These are phyloP conservation scores for Adela reaumurella DNA, from an alignment of 2,888 invertebrate species.

Conservation along the genomic window DNA sequence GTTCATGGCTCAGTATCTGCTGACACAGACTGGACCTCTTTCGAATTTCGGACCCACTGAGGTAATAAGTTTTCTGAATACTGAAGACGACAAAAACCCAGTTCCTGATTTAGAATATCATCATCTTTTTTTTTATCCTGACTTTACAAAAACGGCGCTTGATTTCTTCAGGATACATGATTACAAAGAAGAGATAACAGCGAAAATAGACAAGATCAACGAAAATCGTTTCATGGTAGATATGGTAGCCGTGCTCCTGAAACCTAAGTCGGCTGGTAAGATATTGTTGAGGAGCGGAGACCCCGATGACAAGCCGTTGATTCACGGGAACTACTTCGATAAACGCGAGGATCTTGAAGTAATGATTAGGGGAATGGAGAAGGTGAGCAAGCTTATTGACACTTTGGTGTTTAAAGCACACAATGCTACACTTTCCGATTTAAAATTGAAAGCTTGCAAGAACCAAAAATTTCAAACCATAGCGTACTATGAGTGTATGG, in stretches of 20 bases:
- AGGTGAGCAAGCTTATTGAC: constrained; percentile 18
- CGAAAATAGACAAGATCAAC: constrained; percentile 9
- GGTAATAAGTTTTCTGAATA: constrained; percentile 10
- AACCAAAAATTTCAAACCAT: constrained; percentile 17
- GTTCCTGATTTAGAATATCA: constrained; percentile 10
- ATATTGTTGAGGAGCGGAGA: constrained; percentile 38
- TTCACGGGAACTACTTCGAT: constrained; percentile 51
- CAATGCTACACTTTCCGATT: constrained; percentile 20
- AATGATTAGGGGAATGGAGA: constrained; percentile 20
- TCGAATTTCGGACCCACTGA: constrained; percentile 5
- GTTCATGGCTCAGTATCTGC: constrained; percentile 5
- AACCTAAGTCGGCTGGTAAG: constrained; percentile 28
- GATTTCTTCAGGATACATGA: constrained; percentile 4
- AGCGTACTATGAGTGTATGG: constrained; percentile 28
- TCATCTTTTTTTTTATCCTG: constrained; percentile 6
- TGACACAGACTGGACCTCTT: constrained; percentile 5
- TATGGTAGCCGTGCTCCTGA: constrained; percentile 12
- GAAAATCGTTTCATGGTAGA: constrained; percentile 10
- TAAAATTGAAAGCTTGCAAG: constrained; percentile 22
- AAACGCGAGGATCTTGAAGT: constrained; percentile 33
- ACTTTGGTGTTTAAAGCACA: constrained; percentile 22
- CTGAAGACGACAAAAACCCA: constrained; percentile 1
- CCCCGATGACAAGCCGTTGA: constrained; percentile 43
- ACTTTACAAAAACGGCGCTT: constrained; percentile 4
- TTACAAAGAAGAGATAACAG: constrained; percentile 7